Percentiles rank a stretch among this genome's conserved stretches.
Conservation (phyloP, 2,113 vertebrate genomes). For the Haemorhous mexicanus region DNA sequence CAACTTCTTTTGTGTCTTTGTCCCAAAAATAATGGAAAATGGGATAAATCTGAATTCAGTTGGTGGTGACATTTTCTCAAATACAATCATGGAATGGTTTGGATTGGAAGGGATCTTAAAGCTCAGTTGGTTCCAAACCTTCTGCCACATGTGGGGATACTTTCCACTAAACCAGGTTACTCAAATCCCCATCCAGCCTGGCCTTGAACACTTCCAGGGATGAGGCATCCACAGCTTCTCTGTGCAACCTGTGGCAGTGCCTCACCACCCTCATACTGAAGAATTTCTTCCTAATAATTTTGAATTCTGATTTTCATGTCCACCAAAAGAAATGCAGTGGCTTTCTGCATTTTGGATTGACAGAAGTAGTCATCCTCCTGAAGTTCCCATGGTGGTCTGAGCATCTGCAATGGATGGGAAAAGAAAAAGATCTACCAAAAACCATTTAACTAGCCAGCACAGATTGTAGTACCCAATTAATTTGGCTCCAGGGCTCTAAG, state of each 20-base stretch:
- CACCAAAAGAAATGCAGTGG: neutral
- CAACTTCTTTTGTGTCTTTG: neutral
- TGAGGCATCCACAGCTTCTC: neutral
- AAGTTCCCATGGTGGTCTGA: neutral
- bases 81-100: neutral
- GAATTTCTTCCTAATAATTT: neutral
- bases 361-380: neutral
- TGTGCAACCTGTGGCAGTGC: neutral
- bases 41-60: neutral
- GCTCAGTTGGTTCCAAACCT: neutral
- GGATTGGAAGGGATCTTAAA: neutral
- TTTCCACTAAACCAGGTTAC: neutral
- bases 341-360: neutral
- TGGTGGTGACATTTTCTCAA: neutral
- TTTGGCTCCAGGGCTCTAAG: neutral
- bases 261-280: neutral
- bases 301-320: neutral
- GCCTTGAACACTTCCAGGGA: neutral
- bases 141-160: neutral
- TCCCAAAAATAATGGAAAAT: neutral
- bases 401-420: neutral
- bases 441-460: neutral
- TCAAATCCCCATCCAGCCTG: neutral
- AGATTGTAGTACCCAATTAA: neutral
- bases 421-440: neutral